phyloP scores from a whole-genome alignment of 2,888 invertebrate species.

The Suillia variegata region DNA sequence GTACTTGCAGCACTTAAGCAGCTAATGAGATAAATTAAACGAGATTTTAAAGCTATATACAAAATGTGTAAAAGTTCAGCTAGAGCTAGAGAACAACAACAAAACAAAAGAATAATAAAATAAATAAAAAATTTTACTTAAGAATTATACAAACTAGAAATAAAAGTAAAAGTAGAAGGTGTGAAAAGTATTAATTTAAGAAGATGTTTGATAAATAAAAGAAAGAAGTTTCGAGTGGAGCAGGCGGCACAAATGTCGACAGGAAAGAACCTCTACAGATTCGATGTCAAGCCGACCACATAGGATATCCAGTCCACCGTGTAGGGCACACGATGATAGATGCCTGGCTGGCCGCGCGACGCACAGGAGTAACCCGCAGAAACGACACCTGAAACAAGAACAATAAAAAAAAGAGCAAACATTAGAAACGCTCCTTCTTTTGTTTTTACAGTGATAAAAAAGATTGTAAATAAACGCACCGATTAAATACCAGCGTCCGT shows the following conservation, averaged over 20 bases:
- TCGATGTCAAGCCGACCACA: slow-evolving; percentile 62
- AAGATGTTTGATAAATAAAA: slow-evolving; percentile 32
- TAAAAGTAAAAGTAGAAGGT: background rate
- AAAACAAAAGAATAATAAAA: slow-evolving; percentile 25
- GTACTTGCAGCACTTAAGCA: slow-evolving; percentile 20
- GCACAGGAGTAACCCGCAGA: slow-evolving; percentile 95
- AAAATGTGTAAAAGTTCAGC: slow-evolving; percentile 35
- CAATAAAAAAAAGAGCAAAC: background rate
- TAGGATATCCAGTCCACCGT: slow-evolving; percentile 91
- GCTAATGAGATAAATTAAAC: slow-evolving; percentile 31
- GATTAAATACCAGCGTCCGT: slow-evolving; percentile 87
- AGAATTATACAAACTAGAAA: slow-evolving; percentile 34
- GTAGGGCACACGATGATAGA: slow-evolving; percentile 90
- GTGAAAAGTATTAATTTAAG: slow-evolving; percentile 19
- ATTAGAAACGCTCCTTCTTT: slow-evolving; percentile 31
- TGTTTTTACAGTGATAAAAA: background rate
- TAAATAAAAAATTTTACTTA: slow-evolving; percentile 43
- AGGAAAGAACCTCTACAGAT: slow-evolving; percentile 47
- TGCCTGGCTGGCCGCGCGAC: slow-evolving; percentile 90
- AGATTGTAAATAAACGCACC: slow-evolving; percentile 51
- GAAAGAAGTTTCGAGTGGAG: background rate
- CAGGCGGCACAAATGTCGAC: background rate
- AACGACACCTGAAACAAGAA: slow-evolving; percentile 70
- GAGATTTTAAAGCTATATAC: slow-evolving; percentile 24
- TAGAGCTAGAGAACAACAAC: slow-evolving; percentile 12